Base-by-base conservation (phyloP, 2,797 vertebrate genomes). In the Tenualosa ilisha region DNA sequence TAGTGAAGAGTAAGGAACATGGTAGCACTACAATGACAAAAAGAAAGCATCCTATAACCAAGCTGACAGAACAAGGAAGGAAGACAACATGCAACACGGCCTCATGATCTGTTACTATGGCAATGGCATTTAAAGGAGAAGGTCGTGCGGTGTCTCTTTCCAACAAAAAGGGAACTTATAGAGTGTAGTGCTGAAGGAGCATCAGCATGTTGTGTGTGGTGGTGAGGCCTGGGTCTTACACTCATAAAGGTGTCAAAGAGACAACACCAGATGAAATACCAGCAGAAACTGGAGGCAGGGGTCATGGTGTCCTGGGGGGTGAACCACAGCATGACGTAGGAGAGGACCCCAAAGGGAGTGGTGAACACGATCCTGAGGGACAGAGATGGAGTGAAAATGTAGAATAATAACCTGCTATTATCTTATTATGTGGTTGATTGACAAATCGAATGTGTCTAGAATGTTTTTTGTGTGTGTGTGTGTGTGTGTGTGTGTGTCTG, bases 161-260 rank as follows among this genome's bases (percentile, higher is more conserved):
- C 11, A 12, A 12, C 7, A 1, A 12, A 51, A 51, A 7, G 50
- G 11, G 50, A 51, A 51, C 7, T 68, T 68, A 68, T 11, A 68
- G 17, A 7, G n/a, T 22, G 7, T 68, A 68, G 3, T 68, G 31
- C 26, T 51, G 7, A 51, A 79, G 17, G 6, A 40, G 37, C 40
- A 20, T 20, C 17, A 79, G 20, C 13, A 15, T 72, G 26, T 15
- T 20, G 15, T 31, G 37, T 75, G 15, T 75, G 68, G 4, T 75
- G 37, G 5, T 13, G 7, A 86, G 83, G n/a, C 43, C 9, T 49
- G 54, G 65, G 53, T 61, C 94, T 94, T 92, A 92, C 93, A 85
- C 91, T 94, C 91, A 94, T 91, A 85, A 93, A 93, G 40, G 90
- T 90, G 88, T 95, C 94, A 91, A 94, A 95, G 75, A 93, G 86